Evolutionary conservation across 1,140 invertebrate species (phyloP).

Genomic region (Euglossa dilemma): DNA sequence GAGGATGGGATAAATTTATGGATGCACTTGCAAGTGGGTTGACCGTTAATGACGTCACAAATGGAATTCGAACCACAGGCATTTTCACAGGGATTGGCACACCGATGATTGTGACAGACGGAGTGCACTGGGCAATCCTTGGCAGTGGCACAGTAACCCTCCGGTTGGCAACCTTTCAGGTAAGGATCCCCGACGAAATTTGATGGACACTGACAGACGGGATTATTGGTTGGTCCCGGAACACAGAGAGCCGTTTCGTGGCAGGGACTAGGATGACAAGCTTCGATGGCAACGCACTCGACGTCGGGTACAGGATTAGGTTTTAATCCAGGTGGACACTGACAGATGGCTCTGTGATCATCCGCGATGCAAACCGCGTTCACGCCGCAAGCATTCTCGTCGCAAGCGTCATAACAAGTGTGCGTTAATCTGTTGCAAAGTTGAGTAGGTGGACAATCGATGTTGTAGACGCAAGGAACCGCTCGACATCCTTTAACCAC

Average conservation of each 20-base stretch:
- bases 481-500: conserved; percentile 87
- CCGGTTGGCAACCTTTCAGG: conserved; percentile 88
- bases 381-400: conserved; percentile 90
- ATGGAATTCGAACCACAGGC: conserved; percentile 90
- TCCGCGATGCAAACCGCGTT: conserved; percentile 95
- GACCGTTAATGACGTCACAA: conserved; percentile 89
- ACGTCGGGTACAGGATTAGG: conserved; percentile 92
- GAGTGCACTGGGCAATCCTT: conserved; percentile 90
- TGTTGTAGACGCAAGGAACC: conserved; percentile 93
- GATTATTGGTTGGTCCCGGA: conserved; percentile 80
- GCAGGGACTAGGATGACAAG: conserved; percentile 91
- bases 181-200: conserved; percentile 90
- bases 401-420: conserved; percentile 91
- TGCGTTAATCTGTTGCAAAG: conserved; percentile 91
- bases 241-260: conserved; percentile 91
- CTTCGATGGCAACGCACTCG: conserved; percentile 87
- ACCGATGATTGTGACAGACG: conserved; percentile 87
- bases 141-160: conserved; percentile 87
- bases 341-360: conserved; percentile 90
- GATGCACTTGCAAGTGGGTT: conserved; percentile 89
- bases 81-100: conserved; percentile 90
- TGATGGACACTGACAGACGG: conserved; percentile 89
- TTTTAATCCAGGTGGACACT: conserved; percentile 91
- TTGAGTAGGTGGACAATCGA: conserved; percentile 90
- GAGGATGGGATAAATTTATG: conserved; percentile 86